Evolutionary conservation across 2,797 vertebrate species (phyloP).

Genomic region (Vipera ursinii): DNA sequence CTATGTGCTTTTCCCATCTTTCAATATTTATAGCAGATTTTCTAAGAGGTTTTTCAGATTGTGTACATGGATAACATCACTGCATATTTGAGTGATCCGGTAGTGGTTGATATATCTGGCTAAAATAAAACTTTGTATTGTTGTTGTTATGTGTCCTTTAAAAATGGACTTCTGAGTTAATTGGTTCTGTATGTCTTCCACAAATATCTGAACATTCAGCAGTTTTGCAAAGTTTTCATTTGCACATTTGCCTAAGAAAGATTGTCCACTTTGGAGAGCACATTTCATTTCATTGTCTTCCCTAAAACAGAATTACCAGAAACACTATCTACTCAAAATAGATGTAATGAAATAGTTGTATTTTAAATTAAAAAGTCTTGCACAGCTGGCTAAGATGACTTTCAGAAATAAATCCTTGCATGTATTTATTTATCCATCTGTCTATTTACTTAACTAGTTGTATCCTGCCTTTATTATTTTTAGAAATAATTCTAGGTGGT

Average conservation of each 20-base stretch:
- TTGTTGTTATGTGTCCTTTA: neutral
- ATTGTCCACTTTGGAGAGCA: neutral
- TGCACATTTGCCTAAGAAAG: neutral
- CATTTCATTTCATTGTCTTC: neutral
- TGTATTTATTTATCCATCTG: neutral
- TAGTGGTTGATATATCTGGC: neutral
- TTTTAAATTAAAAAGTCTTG: neutral
- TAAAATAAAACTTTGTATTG: neutral
- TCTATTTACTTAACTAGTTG: neutral
- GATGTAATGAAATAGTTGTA: neutral
- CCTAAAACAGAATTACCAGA: neutral
- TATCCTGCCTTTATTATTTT: neutral
- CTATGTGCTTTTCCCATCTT: neutral
- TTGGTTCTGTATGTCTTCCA: neutral
- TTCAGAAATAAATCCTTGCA: neutral
- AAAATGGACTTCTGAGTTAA: neutral
- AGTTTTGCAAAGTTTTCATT: neutral
- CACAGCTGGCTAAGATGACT: neutral
- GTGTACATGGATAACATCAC: neutral
- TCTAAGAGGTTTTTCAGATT: neutral
- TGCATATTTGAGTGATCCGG: neutral
- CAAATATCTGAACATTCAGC: neutral
- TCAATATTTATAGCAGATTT: neutral
- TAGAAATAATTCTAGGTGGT: neutral
- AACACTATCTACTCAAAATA: neutral